Conservation (phyloP, 2,113 vertebrate genomes). For the Myotis brandtii region DNA sequence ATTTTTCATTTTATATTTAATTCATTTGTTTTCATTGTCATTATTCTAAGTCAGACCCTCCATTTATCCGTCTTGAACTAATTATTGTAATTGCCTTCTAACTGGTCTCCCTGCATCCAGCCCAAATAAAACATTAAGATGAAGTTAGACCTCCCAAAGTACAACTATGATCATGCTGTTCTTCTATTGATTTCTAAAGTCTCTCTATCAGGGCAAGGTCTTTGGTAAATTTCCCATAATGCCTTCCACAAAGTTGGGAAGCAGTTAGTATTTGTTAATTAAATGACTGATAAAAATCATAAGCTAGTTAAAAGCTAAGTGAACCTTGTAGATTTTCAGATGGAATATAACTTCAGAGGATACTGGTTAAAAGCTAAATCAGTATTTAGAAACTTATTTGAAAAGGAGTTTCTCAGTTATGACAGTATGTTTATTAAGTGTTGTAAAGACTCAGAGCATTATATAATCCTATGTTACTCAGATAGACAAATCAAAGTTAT, state of each 20-base stretch:
- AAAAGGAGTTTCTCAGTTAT: conserved; percentile 31
- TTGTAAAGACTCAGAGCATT: background rate
- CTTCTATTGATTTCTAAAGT: background rate
- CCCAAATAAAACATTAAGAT: background rate
- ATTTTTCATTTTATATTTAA: conserved; percentile 51
- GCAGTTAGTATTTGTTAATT: conserved; percentile 44
- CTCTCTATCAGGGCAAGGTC: background rate
- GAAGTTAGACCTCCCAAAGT: background rate
- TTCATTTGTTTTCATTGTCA: conserved; percentile 19
- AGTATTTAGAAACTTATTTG: conserved; percentile 31
- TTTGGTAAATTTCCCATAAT: conserved; percentile 54
- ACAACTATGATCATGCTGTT: background rate
- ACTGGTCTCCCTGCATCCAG: background rate
- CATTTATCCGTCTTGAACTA: background rate
- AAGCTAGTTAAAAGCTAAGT: conserved; percentile 45
- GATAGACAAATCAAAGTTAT: background rate
- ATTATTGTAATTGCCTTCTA: background rate
- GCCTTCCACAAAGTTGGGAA: conserved; percentile 25
- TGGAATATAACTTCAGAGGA: background rate
- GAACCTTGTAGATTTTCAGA: background rate
- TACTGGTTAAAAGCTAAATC: conserved; percentile 33
- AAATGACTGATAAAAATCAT: conserved; percentile 30
- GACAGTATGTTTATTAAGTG: conserved; percentile 6
- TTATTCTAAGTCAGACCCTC: background rate
- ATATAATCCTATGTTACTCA: background rate